A percentile compares a stretch with the other conserved stretches of the same genome.
Evolutionary conservation across 2,797 vertebrate genomes (phyloP).

Genomic region (Sebastes kiyomatsui): DNA sequence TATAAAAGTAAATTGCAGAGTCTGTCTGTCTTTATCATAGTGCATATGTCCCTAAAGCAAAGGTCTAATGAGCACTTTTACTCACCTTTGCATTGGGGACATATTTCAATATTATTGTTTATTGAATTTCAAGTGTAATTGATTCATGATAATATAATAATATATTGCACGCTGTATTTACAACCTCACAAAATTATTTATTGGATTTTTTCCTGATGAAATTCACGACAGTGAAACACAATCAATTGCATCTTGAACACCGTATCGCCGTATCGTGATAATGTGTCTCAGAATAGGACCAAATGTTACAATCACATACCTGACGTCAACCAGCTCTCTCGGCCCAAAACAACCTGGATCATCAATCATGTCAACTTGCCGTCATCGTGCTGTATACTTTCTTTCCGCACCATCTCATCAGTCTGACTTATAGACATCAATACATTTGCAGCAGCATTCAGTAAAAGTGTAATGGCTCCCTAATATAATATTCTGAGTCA

Average conservation of each 20-base stretch:
- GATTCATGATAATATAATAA: not conserved
- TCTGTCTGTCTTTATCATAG: not conserved
- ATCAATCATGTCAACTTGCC: constrained; percentile 1
- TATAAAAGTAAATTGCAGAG: not conserved
- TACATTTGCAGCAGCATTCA: constrained; percentile 37
- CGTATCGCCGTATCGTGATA: not conserved
- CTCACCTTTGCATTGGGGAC: not conserved
- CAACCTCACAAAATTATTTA: fast-evolving
- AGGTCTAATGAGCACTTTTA: not conserved
- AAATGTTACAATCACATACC: not conserved
- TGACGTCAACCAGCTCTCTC: not conserved
- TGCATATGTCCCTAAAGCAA: not conserved
- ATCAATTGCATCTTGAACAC: not conserved
- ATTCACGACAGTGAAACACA: not conserved
- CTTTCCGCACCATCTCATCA: constrained; percentile 26
- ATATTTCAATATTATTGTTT: not conserved
- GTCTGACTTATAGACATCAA: constrained; percentile 33
- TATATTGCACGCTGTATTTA: not conserved
- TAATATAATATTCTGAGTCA: constrained; percentile 61
- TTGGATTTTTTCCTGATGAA: not conserved
- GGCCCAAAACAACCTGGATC: not conserved
- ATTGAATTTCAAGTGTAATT: not conserved
- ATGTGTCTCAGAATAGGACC: not conserved
- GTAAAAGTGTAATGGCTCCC: constrained; percentile 48
- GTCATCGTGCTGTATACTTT: not conserved